A percentile compares a stretch with the other conserved stretches of the same genome.
Evolutionary conservation across 1,140 invertebrate genomes (phyloP).

Genomic region (Ganaspis sp.): DNA sequence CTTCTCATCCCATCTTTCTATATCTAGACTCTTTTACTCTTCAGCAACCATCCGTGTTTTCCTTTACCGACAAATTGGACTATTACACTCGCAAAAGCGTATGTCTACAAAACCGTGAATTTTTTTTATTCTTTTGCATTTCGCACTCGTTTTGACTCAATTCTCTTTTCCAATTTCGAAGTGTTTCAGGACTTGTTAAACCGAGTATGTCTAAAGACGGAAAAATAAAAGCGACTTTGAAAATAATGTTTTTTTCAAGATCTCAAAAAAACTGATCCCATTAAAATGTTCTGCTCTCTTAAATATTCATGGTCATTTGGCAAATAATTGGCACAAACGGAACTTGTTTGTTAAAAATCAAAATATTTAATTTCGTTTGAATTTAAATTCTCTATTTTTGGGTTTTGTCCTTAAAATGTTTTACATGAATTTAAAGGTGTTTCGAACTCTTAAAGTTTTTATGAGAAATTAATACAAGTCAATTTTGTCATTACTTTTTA

Average conservation of each 20-base stretch:
- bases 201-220: neutral
- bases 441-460: too few relatives aligned
- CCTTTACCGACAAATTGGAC: conserved; percentile 70
- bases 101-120: conserved; percentile 41
- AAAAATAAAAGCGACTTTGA: neutral
- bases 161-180: conserved; percentile 43
- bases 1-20: conserved; percentile 47
- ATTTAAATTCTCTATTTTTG: too few relatives aligned
- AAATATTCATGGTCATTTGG: too few relatives aligned
- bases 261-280: neutral
- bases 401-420: too few relatives aligned
- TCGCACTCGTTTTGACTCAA: conserved; percentile 31
- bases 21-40: conserved; percentile 54
- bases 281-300: neutral
- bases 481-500: too few relatives aligned
- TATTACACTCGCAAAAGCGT: conserved; percentile 64
- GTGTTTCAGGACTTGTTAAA: conserved; percentile 30
- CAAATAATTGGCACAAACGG: too few relatives aligned
- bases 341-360: too few relatives aligned
- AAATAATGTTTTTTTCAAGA: neutral
- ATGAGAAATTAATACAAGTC: too few relatives aligned
- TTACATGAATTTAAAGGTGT: too few relatives aligned
- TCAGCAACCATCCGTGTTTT: conserved; percentile 64
- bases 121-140: conserved; percentile 43
- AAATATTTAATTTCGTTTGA: too few relatives aligned